Evolutionary conservation across 2,888 invertebrate genomes (phyloP).

Genomic region (Mongoloraphidia duomilia): DNA sequence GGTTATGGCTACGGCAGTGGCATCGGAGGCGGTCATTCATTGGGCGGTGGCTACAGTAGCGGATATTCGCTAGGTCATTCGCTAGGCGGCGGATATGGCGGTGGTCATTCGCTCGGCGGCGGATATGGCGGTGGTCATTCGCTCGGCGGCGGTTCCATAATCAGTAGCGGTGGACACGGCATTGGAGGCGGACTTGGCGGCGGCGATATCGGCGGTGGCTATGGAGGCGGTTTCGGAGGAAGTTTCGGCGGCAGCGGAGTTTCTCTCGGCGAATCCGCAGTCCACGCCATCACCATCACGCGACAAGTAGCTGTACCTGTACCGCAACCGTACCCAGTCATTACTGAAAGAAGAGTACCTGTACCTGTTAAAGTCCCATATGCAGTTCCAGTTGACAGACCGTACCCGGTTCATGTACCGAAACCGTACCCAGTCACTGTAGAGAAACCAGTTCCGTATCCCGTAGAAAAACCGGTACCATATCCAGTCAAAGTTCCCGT

Average conservation of each 20-base stretch:
- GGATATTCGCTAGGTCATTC: constrained; percentile 5
- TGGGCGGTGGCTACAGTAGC: constrained; percentile 9
- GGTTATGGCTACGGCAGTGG: constrained; percentile 3
- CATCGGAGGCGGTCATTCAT: constrained; percentile 10
- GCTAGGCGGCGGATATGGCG: constrained; percentile 9
- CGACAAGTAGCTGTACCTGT: constrained; percentile 14
- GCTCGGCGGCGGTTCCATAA: constrained; percentile 14
- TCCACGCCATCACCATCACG: constrained; percentile 21
- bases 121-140: constrained; percentile 12
- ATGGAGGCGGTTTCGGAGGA: constrained; percentile 4
- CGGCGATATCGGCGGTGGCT: constrained; percentile 13
- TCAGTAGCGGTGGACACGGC: constrained; percentile 15
- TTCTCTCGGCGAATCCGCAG: constrained; percentile 14
- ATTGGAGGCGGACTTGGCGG: constrained; percentile 13
- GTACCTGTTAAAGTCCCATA: constrained; percentile 21
- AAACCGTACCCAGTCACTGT: constrained; percentile 36
- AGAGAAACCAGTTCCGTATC: constrained; percentile 36
- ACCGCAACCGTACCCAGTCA: constrained; percentile 10
- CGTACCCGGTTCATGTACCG: constrained; percentile 27
- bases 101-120: constrained; percentile 8
- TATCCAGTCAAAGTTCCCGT: constrained; percentile 30
- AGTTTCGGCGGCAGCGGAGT: constrained; percentile 6
- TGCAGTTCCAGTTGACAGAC: constrained; percentile 35
- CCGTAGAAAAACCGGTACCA: constrained; percentile 38
- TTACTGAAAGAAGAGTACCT: constrained; percentile 11